Base-by-base conservation (phyloP, 2,113 vertebrate genomes). In the Zootoca vivipara region DNA sequence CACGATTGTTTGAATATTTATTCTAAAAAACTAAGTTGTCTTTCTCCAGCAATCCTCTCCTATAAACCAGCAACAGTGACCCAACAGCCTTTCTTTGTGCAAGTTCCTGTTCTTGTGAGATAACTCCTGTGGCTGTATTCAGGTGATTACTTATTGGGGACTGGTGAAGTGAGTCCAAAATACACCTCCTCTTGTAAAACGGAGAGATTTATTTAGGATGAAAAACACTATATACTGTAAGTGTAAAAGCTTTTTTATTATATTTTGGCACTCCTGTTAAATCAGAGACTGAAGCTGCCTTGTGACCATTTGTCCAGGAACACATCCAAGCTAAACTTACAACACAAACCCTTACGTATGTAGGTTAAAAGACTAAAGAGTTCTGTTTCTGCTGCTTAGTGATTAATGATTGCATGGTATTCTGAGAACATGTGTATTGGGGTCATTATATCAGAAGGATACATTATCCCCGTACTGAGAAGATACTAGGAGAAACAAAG, bases 201-300 rank as follows among this genome's bases (percentile, higher is more conserved):
- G 30, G 78, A 26, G 6, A 70, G 1, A 85, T 9, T 67, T 85
- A 82, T 67, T 82, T 20, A 81, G 38, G 24, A 64, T 22, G 20
- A 69, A 92, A 90, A 84, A 5, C 0, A 42, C n/a, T 79, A 22
- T 77, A 69, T 22, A 52, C 46, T 52, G 46, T 52, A 78, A 30
- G 26, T 30, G 3, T 72, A 64, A 64, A 67, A n/a, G 20, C 26
- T 77, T n/a, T 69, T 85, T 72, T 52, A 87, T 74, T 90, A 81
- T 26, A 82, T 93, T 94, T 93, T 89, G n/a, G 90, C 74, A 70
- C 24, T 82, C 72, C 18, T 70, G 83, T 42, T 84, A 88, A 93
- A 46, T 90, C 85, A 83, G 82, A 83, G 75, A 85, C 77, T 89
- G 85, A 82, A 82, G 82, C 38, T 42, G 28, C 69, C 46, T 12